phyloP scores from a whole-genome alignment of 2,113 vertebrate species.

The Cheilinus undulatus region DNA sequence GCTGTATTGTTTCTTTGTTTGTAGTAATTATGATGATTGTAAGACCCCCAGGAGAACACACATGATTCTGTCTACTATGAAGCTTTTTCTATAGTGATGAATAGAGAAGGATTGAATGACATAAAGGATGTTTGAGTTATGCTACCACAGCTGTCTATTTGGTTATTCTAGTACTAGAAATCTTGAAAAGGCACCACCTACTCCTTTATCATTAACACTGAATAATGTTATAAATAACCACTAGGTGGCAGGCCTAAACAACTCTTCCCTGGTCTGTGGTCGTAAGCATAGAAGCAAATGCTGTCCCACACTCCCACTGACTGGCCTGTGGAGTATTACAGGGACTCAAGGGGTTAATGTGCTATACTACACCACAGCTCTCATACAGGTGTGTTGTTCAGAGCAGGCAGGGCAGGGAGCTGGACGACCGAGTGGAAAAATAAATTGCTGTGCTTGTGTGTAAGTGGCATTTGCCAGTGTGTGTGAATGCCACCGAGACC shows the following conservation, averaged over 20 bases:
- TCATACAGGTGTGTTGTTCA: conserved; percentile 25
- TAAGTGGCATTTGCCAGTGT: conserved; percentile 1
- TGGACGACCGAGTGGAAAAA: conserved; percentile 46
- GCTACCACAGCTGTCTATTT: no score
- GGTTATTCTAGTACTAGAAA: neutral
- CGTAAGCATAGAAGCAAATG: neutral
- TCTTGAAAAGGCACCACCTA: no score
- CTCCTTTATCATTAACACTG: neutral
- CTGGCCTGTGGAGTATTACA: neutral
- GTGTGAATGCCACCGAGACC: conserved; percentile 28
- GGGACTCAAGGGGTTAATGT: neutral
- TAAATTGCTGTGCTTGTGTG: conserved; percentile 15
- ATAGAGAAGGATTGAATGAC: no score
- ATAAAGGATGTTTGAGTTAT: no score
- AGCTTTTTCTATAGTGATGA: neutral
- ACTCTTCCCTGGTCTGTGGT: neutral
- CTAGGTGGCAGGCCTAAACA: conserved; percentile 71
- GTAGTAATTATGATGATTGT: neutral
- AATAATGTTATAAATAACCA: conserved; percentile 17
- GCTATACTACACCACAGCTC: conserved; percentile 14
- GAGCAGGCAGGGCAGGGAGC: conserved; percentile 7
- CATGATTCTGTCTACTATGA: no score
- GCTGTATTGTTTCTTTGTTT: neutral
- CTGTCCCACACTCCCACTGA: neutral
- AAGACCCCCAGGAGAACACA: neutral